Evolutionary conservation across 2,888 invertebrate genomes (phyloP), one percentile per base, ranked within the genome.

Genomic region (Euproctis similis): DNA sequence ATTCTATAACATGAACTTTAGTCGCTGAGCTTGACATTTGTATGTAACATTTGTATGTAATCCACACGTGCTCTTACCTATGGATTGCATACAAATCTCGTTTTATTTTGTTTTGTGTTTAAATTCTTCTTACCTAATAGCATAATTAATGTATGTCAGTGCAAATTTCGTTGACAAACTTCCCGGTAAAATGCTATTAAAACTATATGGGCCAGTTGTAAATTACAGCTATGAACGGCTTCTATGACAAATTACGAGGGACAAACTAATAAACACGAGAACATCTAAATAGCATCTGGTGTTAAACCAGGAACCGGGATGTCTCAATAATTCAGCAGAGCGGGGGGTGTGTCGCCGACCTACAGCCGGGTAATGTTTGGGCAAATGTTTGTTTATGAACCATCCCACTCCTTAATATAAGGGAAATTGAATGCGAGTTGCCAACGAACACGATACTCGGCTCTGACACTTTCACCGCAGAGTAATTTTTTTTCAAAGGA

Each of bases 171-270:
- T 40, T 26, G 38, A 46, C 36, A 30, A n/a, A 48, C 36, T 41
- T 42, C 46, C 44, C 37, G 32, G 48, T 48, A 56, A 51, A 52
- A 58, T 56, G 42, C 45, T 53, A 46, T 51, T 56, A 54, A 59
- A 59, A 55, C 44, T 61, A 29, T 33, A 36, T 42, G 46, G 42
- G 33, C 14, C 36, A 31, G 34, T 31, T 19, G 59, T 68, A 66
- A 74, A 77, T 73, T 64, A 71, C 58, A 45, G 56, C 61, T 59
- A 74, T 75, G 70, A 71, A 59, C 66, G 59, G 59, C 46, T 51
- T 47, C 59, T 60, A 68, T 77, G 78, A 80, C 75, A 77, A 74
- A 78, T 72, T 61, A 56, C 59, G 39, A 43, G 62, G 61, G 63
- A 56, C 61, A 47, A 56, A 61, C 59, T 67, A 68, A 71, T 65